Conservation (phyloP, 2,888 invertebrate species). For the Cheilosia grossa region DNA sequence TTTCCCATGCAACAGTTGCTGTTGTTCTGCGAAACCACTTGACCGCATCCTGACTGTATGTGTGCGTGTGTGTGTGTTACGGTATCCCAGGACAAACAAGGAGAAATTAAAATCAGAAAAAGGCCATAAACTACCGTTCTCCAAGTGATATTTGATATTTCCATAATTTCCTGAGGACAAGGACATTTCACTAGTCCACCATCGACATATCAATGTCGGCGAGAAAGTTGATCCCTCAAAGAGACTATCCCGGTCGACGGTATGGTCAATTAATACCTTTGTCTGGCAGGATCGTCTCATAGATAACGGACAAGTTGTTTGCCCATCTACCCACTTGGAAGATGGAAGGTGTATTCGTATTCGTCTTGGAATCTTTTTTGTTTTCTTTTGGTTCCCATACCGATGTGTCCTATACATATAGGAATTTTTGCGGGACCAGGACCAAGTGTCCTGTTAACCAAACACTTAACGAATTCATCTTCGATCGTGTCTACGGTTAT, state of each 20-base stretch:
- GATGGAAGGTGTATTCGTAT: conserved; percentile 34
- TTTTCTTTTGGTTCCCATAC: conserved; percentile 61
- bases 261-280: conserved; percentile 69
- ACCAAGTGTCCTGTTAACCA: conserved; percentile 73
- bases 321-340: conserved; percentile 70
- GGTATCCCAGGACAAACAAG: conserved; percentile 33
- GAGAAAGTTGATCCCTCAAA: conserved; percentile 67
- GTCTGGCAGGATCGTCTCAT: conserved; percentile 47
- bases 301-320: conserved; percentile 70
- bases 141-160: conserved; percentile 60
- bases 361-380: conserved; percentile 40
- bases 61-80: neutral
- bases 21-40: conserved; percentile 61
- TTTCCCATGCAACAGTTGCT: conserved; percentile 26
- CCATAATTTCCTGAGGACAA: conserved; percentile 44
- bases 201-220: conserved; percentile 44
- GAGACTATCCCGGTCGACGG: neutral
- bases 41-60: conserved; percentile 54
- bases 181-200: conserved; percentile 52
- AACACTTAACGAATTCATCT: conserved; percentile 71
- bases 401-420: conserved; percentile 17
- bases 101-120: conserved; percentile 45
- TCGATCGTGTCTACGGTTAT: conserved; percentile 58
- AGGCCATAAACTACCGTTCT: conserved; percentile 69
- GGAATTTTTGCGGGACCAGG: conserved; percentile 64